phyloP scores from a whole-genome alignment of 2,797 vertebrate genomes.

The Clarias fuscus region DNA sequence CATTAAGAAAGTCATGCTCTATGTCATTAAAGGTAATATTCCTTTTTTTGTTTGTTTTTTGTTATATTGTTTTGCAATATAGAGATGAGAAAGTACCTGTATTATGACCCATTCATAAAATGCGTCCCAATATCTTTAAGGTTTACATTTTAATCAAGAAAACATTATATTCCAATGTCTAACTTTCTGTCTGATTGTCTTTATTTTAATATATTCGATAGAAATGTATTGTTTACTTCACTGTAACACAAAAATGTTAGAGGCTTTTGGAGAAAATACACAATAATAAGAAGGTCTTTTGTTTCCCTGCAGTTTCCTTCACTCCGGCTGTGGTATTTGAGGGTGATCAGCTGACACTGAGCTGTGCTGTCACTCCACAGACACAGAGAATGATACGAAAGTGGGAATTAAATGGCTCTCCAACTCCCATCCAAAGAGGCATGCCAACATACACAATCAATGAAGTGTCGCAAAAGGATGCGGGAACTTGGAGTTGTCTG shows the following conservation, averaged over 20 bases:
- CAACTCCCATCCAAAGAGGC: not conserved
- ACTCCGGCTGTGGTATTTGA: slow-evolving; percentile 49
- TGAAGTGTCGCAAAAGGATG: slow-evolving; percentile 44
- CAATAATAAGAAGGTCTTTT: slow-evolving; percentile 1
- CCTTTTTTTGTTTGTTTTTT: not conserved
- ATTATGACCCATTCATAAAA: not conserved
- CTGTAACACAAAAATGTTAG: not conserved
- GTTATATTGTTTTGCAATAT: no score
- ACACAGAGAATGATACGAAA: not conserved
- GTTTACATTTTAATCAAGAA: not conserved
- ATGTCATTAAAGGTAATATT: slow-evolving; percentile 70
- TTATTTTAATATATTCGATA: not conserved
- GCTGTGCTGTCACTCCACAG: slow-evolving; percentile 63
- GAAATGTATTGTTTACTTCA: not conserved
- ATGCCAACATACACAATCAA: rapidly evolving
- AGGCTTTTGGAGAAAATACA: not conserved
- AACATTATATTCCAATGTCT: not conserved
- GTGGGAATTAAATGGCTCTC: slow-evolving; percentile 64
- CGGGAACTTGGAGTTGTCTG: slow-evolving; percentile 70
- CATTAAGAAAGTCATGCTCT: slow-evolving; percentile 57
- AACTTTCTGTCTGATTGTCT: not conserved
- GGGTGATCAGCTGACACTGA: slow-evolving; percentile 46
- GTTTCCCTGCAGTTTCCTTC: slow-evolving; percentile 62
- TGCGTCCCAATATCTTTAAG: not conserved
- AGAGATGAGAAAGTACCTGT: not conserved